Conservation (phyloP, 2,797 vertebrate species). For the Parotocinclus haroldoi region DNA sequence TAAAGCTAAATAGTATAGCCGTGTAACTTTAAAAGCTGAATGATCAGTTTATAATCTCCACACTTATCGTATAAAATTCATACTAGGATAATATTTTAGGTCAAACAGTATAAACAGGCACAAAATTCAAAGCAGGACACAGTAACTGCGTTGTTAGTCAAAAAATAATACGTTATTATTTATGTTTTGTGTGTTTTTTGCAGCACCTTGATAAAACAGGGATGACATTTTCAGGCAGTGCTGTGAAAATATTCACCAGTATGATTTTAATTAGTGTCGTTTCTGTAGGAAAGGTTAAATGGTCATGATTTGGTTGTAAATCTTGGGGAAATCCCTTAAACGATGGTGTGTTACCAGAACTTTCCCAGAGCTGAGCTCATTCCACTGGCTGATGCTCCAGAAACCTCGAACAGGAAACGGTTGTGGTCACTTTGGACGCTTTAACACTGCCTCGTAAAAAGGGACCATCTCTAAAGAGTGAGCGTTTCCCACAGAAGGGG, state of each 20-base stretch:
- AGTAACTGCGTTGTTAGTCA: not conserved
- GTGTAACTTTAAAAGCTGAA: too few species aligned
- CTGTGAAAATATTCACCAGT: slow-evolving; percentile 1
- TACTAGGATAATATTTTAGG: too few species aligned
- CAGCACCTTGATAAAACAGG: not conserved
- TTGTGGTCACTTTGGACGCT: slow-evolving; percentile 41
- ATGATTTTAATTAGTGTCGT: slow-evolving; percentile 14
- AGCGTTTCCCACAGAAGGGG: slow-evolving; percentile 31
- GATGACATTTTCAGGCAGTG: not conserved
- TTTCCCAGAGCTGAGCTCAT: slow-evolving; percentile 43
- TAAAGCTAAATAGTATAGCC: too few species aligned
- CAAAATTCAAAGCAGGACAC: too few species aligned
- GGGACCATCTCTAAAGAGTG: slow-evolving; percentile 36
- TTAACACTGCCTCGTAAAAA: slow-evolving; percentile 41
- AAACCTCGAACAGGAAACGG: slow-evolving; percentile 38
- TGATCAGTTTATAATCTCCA: too few species aligned
- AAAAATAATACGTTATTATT: too few species aligned
- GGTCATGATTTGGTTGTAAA: slow-evolving; percentile 22
- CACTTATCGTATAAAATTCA: too few species aligned
- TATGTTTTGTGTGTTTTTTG: not conserved
- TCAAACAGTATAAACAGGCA: too few species aligned
- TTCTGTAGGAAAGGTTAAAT: slow-evolving; percentile 23
- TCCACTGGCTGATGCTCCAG: slow-evolving; percentile 25
- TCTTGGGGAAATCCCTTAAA: slow-evolving; percentile 38
- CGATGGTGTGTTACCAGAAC: slow-evolving; percentile 26